A percentile compares a stretch with the other conserved stretches of the same genome.
These are phyloP conservation scores for Drosophila phalerata DNA, from an alignment of 2,888 invertebrate species.

Conservation along the genomic window DNA sequence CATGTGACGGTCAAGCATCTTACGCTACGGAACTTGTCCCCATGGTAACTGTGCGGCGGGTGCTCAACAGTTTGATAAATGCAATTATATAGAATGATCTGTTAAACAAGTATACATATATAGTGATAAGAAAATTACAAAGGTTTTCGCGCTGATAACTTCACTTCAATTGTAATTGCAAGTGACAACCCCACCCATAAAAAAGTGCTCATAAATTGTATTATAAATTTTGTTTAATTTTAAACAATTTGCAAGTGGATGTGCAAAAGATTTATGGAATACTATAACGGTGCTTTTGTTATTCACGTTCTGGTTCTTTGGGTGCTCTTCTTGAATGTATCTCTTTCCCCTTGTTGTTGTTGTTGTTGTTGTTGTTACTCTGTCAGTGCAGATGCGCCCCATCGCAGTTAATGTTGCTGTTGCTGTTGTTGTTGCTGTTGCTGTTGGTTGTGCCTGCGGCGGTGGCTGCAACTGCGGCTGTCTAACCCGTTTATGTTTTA, in stretches of 20 bases:
- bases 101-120: neutral
- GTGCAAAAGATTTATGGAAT: constrained; percentile 19
- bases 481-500: constrained; percentile 76
- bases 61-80: constrained; percentile 52
- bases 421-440: constrained; percentile 11
- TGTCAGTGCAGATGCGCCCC: constrained; percentile 46
- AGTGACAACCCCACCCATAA: constrained; percentile 52
- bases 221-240: constrained; percentile 14
- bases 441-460: constrained; percentile 31
- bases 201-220: constrained; percentile 14
- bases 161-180: too few relatives aligned
- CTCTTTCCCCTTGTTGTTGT: constrained; percentile 14
- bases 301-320: constrained; percentile 55
- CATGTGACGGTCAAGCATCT: constrained; percentile 60
- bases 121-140: constrained; percentile 33
- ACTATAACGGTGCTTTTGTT: constrained; percentile 49
- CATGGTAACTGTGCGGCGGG: constrained; percentile 30
- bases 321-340: constrained; percentile 27
- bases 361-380: constrained; percentile 25
- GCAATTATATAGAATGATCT: constrained; percentile 35
- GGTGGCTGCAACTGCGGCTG: constrained; percentile 48
- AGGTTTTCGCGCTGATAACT: constrained; percentile 44
- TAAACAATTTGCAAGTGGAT: constrained; percentile 10
- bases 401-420: constrained; percentile 34
- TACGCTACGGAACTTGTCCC: constrained; percentile 33